These are phyloP conservation scores for Melanotaenia pygmaea DNA, from an alignment of 2,797 vertebrate species.

Conservation along the genomic window DNA sequence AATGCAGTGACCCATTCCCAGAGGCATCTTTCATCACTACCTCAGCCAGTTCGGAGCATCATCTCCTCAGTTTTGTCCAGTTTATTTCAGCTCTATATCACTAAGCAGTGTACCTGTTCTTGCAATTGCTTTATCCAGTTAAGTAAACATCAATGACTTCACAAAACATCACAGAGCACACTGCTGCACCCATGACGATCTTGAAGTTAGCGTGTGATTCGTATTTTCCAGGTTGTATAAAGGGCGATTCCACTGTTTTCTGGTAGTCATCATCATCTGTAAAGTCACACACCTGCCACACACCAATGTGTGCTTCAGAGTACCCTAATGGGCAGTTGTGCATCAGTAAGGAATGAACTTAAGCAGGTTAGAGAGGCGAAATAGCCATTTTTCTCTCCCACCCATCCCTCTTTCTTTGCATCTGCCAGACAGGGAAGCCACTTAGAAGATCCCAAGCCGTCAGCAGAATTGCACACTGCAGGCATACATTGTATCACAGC, in stretches of 20 bases:
- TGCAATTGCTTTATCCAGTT: too few species aligned
- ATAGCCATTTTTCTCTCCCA: conserved; percentile 16
- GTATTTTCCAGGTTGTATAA: too few species aligned
- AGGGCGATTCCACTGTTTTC: not conserved
- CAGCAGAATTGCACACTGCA: conserved; percentile 51
- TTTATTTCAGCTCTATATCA: too few species aligned
- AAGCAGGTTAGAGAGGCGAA: conserved; percentile 58
- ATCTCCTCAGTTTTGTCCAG: too few species aligned
- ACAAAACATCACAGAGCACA: too few species aligned
- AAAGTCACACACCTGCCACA: conserved; percentile 29
- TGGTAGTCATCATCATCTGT: conserved; percentile 9
- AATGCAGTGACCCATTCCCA: too few species aligned
- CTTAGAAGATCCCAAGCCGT: conserved; percentile 63
- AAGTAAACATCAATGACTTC: too few species aligned
- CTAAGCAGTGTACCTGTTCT: too few species aligned
- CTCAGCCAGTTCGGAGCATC: too few species aligned
- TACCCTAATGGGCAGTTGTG: conserved; percentile 37
- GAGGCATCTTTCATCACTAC: too few species aligned
- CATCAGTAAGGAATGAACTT: conserved; percentile 37
- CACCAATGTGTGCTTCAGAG: not conserved
- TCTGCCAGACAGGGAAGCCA: conserved; percentile 52
- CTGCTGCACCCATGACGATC: too few species aligned
- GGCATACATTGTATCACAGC: conserved; percentile 27
- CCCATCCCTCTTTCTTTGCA: conserved; percentile 1
- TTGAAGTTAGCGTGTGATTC: too few species aligned